Evolutionary conservation across 2,113 vertebrate species (phyloP).

Genomic region (Oryzias celebensis): DNA sequence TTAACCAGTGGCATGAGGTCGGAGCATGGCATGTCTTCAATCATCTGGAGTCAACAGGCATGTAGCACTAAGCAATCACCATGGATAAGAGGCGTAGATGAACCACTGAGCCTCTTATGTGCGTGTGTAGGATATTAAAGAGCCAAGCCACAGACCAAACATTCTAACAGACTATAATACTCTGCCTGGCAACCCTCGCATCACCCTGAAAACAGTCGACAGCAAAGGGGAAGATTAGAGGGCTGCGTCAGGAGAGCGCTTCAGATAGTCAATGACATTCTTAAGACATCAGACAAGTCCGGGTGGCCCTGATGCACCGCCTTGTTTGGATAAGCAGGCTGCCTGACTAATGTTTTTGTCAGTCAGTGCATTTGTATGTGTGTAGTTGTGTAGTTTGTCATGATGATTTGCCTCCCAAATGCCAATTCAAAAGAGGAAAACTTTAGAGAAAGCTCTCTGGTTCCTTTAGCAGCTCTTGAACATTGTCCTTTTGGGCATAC

Average conservation of each 20-base stretch:
- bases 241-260: conserved; percentile 60
- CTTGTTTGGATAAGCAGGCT: conserved; percentile 46
- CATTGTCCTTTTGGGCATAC: conserved; percentile 21
- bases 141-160: conserved; percentile 71
- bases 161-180: conserved; percentile 67
- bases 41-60: conserved; percentile 43
- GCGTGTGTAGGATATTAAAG: conserved; percentile 70
- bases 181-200: conserved; percentile 55
- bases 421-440: conserved; percentile 54
- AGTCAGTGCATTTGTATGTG: conserved; percentile 14
- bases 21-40: conserved; percentile 14
- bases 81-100: conserved; percentile 53
- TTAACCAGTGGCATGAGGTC: conserved; percentile 14
- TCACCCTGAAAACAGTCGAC: conserved; percentile 63
- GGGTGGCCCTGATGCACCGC: conserved; percentile 59
- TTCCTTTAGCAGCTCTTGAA: conserved; percentile 36
- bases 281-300: conserved; percentile 70
- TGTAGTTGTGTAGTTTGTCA: conserved; percentile 41
- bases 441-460: conserved; percentile 40
- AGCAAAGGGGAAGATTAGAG: conserved; percentile 62
- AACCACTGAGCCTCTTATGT: conserved; percentile 68
- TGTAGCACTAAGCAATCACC: conserved; percentile 29
- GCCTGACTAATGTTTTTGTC: conserved; percentile 43
- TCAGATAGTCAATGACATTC: conserved; percentile 72
- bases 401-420: conserved; percentile 38